Evolutionary conservation across 2,113 vertebrate species (phyloP).

Genomic region (Poecile atricapillus): DNA sequence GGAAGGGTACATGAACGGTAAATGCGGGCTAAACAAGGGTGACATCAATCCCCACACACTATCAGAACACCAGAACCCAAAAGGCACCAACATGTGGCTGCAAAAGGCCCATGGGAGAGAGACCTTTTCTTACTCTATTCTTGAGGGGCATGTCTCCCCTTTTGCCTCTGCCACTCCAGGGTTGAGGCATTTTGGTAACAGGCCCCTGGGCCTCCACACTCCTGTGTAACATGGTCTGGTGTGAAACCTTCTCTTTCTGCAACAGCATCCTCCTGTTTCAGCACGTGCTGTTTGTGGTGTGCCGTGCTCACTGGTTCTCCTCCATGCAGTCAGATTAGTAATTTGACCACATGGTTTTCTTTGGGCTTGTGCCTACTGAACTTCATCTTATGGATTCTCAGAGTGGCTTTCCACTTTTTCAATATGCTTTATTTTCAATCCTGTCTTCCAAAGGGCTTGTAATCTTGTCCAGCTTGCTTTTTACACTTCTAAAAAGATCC

Average conservation of each 20-base stretch:
- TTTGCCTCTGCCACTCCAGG: too few species aligned
- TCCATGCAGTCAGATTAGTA: neutral
- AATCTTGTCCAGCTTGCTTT: neutral
- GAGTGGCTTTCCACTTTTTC: neutral
- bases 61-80: too few species aligned
- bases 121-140: too few species aligned
- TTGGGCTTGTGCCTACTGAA: neutral
- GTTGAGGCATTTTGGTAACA: too few species aligned
- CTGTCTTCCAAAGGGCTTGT: neutral
- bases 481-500: neutral
- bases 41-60: too few species aligned
- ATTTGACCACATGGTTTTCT: neutral
- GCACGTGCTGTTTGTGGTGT: neutral
- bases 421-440: neutral
- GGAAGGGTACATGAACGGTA: too few species aligned
- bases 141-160: too few species aligned
- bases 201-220: too few species aligned
- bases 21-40: too few species aligned
- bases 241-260: neutral
- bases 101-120: too few species aligned
- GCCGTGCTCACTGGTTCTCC: neutral
- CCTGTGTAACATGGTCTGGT: fast-evolving
- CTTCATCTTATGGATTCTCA: neutral
- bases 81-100: too few species aligned
- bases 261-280: neutral